Evolutionary conservation across 1,140 invertebrate species (phyloP), one percentile per base, ranked within the genome.

Genomic region (Temnothorax nylanderi): DNA sequence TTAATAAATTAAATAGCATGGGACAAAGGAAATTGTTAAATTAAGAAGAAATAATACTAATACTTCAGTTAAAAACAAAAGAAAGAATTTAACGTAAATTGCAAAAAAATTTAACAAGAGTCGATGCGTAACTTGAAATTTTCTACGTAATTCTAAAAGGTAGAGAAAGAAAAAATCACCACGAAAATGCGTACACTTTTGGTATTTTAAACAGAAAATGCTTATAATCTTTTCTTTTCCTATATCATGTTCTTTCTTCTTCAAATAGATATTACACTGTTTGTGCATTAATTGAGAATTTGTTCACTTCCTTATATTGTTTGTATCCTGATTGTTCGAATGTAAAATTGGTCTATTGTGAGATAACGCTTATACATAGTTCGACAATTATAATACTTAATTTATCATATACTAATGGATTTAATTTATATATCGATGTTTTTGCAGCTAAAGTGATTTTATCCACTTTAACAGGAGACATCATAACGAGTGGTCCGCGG

Each of bases 401-500:
- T 47, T 44, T 47, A 47, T 47, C 2, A 47, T 47, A 47, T 47
- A 47, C 11, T 7, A 44, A 44, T 44, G 26, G 0, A 26, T 26
- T 26, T 26, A 26, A 26, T 26, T 26, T 26, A 1, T 26, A 26
- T 26, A 26, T 26, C 26, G 26, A 26, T 26, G 26, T 47, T 47
- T 47, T 47, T 13, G 11, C 44, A 47, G 11, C 10, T 71, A 26
- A 74, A 56, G 4, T 54, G 2, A 47, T 13, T 37, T 34, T 37
- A 60, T 21, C 1, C 21, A 49, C 21, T 67, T 67, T 49, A 11
- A 56, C 56, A 95, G 95, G 98, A 92, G 97, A 98, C 89, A 97
- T 97, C 92, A 97, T 98, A 64, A 97, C 97, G 4, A 97, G 98
- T 87, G 95, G 98, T 37, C 97, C 97, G 16, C 96, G 98, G 13